phyloP scores from a whole-genome alignment of 2,888 invertebrate genomes.

The Sinopyrophorus schimmeli region DNA sequence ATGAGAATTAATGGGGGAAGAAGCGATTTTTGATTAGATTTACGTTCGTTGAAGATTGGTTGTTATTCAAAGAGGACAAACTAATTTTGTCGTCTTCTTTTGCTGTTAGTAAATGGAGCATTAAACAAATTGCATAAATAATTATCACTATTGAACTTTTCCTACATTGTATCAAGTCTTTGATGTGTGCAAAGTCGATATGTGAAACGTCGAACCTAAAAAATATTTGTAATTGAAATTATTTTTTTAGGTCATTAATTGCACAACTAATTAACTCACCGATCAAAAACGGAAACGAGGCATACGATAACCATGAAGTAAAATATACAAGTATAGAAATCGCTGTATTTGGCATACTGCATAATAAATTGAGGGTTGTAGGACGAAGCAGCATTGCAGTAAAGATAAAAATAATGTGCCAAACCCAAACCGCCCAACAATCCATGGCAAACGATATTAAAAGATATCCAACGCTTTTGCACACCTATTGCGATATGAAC shows the following conservation, averaged over 20 bases:
- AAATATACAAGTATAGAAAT: slow-evolving; percentile 55
- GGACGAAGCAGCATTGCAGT: slow-evolving; percentile 57
- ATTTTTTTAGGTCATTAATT: no score
- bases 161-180: slow-evolving; percentile 44
- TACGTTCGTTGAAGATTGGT: slow-evolving; percentile 1
- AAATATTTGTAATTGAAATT: slow-evolving; percentile 13
- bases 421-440: slow-evolving; percentile 63
- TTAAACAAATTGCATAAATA: slow-evolving; percentile 47
- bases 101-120: slow-evolving; percentile 48
- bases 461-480: slow-evolving; percentile 60
- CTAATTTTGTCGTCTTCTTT: slow-evolving; percentile 50
- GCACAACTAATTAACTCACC: no score
- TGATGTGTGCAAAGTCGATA: slow-evolving; percentile 42
- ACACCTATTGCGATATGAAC: slow-evolving; percentile 60
- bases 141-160: slow-evolving; percentile 47
- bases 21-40: no score
- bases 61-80: slow-evolving; percentile 41
- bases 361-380: slow-evolving; percentile 47
- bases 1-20: slow-evolving; percentile 14
- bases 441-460: slow-evolving; percentile 63
- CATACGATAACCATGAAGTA: slow-evolving; percentile 64
- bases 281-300: slow-evolving; percentile 63
- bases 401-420: slow-evolving; percentile 63
- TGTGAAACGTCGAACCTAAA: slow-evolving; percentile 52
- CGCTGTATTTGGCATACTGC: slow-evolving; percentile 51